Evolutionary conservation across 2,113 vertebrate genomes (phyloP).

Genomic region (Oryzias curvinotus): DNA sequence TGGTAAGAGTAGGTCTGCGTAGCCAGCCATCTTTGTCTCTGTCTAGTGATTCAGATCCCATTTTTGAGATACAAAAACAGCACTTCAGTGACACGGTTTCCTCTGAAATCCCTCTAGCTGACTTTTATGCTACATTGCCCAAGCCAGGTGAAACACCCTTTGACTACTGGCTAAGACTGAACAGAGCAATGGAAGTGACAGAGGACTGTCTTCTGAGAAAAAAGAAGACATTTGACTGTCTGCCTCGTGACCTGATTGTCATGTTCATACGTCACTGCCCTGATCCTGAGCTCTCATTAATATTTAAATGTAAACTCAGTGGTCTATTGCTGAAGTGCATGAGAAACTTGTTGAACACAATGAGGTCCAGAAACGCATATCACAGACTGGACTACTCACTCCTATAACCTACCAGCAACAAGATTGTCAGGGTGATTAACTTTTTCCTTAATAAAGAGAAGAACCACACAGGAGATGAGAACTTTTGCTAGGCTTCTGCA

Average conservation of each 20-base stretch:
- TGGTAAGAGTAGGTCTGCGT: too few species aligned
- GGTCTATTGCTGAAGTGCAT: background rate
- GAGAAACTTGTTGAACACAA: background rate
- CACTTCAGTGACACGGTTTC: too few species aligned
- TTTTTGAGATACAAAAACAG: too few species aligned
- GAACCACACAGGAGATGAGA: too few species aligned
- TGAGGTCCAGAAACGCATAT: too few species aligned
- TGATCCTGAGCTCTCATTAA: background rate
- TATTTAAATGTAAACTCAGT: slow-evolving; percentile 3
- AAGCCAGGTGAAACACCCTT: background rate
- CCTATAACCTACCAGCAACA: too few species aligned
- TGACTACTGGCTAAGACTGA: background rate
- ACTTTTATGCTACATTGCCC: background rate
- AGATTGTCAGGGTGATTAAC: too few species aligned
- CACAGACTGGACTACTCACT: too few species aligned
- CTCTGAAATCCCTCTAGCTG: background rate
- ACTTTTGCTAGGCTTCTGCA: too few species aligned
- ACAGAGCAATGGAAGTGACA: background rate
- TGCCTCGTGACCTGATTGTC: background rate
- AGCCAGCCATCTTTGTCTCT: too few species aligned
- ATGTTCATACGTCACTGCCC: slow-evolving; percentile 5
- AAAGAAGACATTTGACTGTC: background rate
- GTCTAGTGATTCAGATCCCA: too few species aligned
- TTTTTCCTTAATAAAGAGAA: too few species aligned
- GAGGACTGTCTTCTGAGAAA: background rate